Conservation (phyloP, 1,140 invertebrate genomes). For the Antheraea mylitta region DNA sequence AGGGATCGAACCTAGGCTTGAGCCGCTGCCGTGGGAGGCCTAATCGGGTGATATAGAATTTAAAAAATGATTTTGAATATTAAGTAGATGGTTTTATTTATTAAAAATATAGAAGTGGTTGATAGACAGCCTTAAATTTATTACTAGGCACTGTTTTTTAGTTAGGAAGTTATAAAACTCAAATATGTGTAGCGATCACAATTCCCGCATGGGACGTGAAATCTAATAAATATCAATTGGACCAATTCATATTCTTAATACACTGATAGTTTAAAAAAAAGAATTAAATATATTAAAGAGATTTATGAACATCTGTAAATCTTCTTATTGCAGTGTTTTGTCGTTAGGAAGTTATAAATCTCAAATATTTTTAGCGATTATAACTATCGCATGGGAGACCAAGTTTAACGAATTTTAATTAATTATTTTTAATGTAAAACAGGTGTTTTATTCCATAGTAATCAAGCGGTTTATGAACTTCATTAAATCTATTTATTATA, state of each 20-base stretch:
- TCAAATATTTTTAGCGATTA: background rate
- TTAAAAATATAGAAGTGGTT: background rate
- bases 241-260: background rate
- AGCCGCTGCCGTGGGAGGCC: too few relatives aligned
- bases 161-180: slow-evolving; percentile 2
- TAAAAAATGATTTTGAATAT: too few relatives aligned
- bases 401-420: background rate
- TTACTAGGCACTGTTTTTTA: slow-evolving; percentile 2
- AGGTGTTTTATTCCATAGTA: too few relatives aligned
- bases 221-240: too few relatives aligned
- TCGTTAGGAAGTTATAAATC: too few relatives aligned
- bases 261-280: background rate
- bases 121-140: slow-evolving; percentile 1
- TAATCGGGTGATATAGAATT: too few relatives aligned
- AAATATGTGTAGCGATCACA: background rate
- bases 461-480: too few relatives aligned
- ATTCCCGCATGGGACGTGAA: background rate
- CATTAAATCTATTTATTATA: too few relatives aligned
- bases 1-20: too few relatives aligned
- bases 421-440: too few relatives aligned
- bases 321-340: background rate
- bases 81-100: too few relatives aligned
- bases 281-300: background rate
- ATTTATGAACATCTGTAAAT: too few relatives aligned
- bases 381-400: background rate